Percentiles rank a stretch among this genome's conserved stretches.
These are phyloP conservation scores for Rhamphomyia laevipes DNA, from an alignment of 2,888 invertebrate genomes.

Conservation along the genomic window DNA sequence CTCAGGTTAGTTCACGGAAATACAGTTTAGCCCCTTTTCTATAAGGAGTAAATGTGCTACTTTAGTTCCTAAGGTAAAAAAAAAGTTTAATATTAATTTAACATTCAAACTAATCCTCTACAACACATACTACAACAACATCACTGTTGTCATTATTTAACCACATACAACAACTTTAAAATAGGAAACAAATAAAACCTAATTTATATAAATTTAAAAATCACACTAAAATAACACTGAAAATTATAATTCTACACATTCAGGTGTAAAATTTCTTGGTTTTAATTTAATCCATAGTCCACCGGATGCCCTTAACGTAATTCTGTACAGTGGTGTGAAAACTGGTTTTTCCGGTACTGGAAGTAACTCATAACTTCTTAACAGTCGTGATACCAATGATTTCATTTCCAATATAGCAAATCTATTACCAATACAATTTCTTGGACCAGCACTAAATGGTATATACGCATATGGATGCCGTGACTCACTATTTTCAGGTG, in stretches of 20 bases:
- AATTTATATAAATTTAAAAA: too few relatives aligned
- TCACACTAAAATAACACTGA: too few relatives aligned
- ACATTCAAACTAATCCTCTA: too few relatives aligned
- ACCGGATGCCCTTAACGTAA: conserved; percentile 45
- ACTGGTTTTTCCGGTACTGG: conserved; percentile 41
- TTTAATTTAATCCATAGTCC: conserved; percentile 45
- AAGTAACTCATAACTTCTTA: conserved; percentile 40
- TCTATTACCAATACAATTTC: conserved; percentile 45
- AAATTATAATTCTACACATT: too few relatives aligned
- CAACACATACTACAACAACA: conserved; percentile 12
- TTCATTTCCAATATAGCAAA: conserved; percentile 50
- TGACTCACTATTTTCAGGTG: conserved; percentile 38
- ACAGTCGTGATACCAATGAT: conserved; percentile 41
- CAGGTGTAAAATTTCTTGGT: conserved; percentile 20
- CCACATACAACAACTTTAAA: too few relatives aligned
- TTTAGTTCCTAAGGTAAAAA: too few relatives aligned
- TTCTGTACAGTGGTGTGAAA: conserved; percentile 40
- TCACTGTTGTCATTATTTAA: conserved; percentile 3
- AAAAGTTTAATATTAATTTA: too few relatives aligned
- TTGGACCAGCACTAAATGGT: conserved; percentile 48
- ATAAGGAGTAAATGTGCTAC: too few relatives aligned
- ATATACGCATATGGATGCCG: conserved; percentile 46
- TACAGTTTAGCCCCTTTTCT: too few relatives aligned
- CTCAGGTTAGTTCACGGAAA: too few relatives aligned
- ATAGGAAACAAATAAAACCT: background rate